These are phyloP conservation scores for Callospermophilus lateralis DNA, from an alignment of 2,113 vertebrate species.

Conservation along the genomic window DNA sequence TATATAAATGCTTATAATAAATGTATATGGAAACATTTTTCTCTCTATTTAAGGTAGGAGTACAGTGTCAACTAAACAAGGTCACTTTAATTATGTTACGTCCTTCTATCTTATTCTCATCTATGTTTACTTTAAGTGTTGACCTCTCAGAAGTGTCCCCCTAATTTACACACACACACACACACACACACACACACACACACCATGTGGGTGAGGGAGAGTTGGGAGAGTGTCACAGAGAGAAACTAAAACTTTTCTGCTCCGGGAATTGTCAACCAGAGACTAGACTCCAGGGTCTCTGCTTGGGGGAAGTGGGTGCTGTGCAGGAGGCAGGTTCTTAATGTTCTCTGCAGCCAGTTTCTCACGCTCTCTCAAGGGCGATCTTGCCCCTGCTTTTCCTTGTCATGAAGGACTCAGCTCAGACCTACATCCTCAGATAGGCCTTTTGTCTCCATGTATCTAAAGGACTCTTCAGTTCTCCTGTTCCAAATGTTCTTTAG, in stretches of 20 bases:
- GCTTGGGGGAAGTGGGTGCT: neutral
- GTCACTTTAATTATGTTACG: constrained; percentile 13
- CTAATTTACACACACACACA: neutral
- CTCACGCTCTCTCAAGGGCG: neutral
- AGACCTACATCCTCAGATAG: neutral
- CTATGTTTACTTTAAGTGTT: constrained; percentile 29
- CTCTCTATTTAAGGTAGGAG: neutral
- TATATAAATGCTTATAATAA: neutral
- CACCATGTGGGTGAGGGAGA: no score
- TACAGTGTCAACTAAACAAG: constrained; percentile 3
- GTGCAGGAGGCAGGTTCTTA: neutral
- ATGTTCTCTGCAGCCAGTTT: neutral
- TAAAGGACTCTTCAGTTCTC: neutral
- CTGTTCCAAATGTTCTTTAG: neutral
- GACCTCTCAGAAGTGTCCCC: constrained; percentile 25
- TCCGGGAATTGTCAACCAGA: neutral
- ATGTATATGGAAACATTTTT: constrained; percentile 29
- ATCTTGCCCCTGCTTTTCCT: neutral
- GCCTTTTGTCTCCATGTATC: neutral
- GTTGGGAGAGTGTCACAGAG: neutral
- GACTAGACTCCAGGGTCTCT: neutral
- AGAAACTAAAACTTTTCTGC: neutral
- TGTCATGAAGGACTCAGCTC: neutral
- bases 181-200: neutral
- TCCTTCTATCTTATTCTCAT: neutral